These are phyloP conservation scores for Dascyllus trimaculatus DNA, from an alignment of 2,113 vertebrate species.

Conservation along the genomic window DNA sequence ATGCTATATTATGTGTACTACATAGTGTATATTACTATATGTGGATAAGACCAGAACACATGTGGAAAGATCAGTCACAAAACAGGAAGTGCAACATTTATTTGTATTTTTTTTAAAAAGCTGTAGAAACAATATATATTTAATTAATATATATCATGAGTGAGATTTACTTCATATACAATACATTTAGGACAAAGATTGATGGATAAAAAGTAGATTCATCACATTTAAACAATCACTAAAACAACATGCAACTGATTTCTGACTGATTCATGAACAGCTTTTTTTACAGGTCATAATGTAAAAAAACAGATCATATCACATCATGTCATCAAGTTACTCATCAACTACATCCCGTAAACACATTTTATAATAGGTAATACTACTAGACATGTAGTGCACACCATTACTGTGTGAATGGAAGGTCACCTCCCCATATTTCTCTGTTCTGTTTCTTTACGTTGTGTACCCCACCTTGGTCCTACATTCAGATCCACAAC, in stretches of 20 bases:
- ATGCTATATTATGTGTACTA: no score
- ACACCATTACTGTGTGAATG: conserved; percentile 22
- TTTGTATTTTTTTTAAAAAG: conserved; percentile 31
- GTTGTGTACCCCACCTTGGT: background rate
- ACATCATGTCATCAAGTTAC: background rate
- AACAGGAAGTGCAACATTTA: conserved; percentile 9
- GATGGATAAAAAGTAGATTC: conserved; percentile 33
- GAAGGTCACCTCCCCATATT: conserved; percentile 26
- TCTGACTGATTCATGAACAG: conserved; percentile 26
- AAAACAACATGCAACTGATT: conserved; percentile 9
- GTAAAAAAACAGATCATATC: background rate
- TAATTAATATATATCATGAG: conserved; percentile 31
- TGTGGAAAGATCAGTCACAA: background rate
- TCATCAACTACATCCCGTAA: conserved; percentile 19
- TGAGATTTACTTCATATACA: conserved; percentile 48
- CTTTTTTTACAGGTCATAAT: background rate
- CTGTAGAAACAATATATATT: conserved; percentile 54
- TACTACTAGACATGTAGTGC: conserved; percentile 43
- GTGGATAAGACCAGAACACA: background rate
- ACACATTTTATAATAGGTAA: conserved; percentile 67
- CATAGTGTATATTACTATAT: background rate
- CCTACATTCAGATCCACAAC: conserved; percentile 5
- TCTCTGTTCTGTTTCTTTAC: conserved; percentile 1
- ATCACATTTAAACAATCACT: conserved; percentile 33
- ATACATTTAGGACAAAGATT: conserved; percentile 9